These are phyloP conservation scores for Galbula dea DNA, from an alignment of 2,113 vertebrate genomes.

Conservation along the genomic window DNA sequence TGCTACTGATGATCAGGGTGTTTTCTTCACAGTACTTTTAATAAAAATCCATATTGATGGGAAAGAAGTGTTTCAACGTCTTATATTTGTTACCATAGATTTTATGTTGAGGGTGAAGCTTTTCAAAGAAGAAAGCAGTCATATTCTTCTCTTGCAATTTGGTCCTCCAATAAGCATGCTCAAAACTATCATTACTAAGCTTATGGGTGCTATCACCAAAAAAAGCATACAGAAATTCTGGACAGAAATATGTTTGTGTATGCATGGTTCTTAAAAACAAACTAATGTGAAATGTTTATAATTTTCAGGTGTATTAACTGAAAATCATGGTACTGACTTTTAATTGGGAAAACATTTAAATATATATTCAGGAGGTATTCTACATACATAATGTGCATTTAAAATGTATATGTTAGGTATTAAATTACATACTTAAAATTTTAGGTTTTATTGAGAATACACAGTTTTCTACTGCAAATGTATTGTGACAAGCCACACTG, in stretches of 20 bases:
- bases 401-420: background rate
- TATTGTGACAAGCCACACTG: background rate
- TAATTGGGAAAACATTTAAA: background rate
- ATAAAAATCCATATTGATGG: background rate
- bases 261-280: background rate
- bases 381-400: background rate
- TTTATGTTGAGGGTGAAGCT: background rate
- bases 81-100: background rate
- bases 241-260: background rate
- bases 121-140: background rate
- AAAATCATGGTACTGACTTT: background rate
- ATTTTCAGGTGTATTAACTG: background rate
- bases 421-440: background rate
- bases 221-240: background rate
- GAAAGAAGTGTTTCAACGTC: background rate
- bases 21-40: background rate
- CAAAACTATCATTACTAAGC: background rate
- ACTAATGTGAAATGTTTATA: background rate
- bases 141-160: background rate
- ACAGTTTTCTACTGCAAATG: background rate
- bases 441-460: background rate
- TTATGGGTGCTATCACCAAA: background rate
- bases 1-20: background rate
- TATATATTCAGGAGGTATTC: background rate
- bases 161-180: background rate